Base-by-base conservation (phyloP, 2,113 vertebrate species). In the Mesembrinibis cayennensis region DNA sequence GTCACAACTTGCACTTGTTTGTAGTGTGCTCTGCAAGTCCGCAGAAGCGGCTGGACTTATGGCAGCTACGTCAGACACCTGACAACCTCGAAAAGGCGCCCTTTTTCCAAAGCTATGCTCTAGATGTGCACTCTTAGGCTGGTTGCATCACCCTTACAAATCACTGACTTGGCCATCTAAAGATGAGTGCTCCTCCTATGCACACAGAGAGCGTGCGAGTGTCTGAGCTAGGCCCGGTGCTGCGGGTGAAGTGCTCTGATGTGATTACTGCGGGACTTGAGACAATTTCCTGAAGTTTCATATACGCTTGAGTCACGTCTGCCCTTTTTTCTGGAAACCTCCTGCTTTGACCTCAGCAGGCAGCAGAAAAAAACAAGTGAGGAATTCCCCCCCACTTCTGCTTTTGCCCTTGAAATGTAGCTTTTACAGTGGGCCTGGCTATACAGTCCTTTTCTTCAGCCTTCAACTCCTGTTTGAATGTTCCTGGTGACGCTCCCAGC, bases 301-400 rank as follows among this genome's bases (percentile, higher is more conserved):
- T 5, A 25, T 16, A 58, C 2, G 1, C 45, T 70, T 95, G 87
- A 93, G 77, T 81, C 83, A 95, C 2, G 3, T 49, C 87, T 84
- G 84, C 90, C 69, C 81, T 91, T 93, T 91, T 69, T 72, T 87
- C 92, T 53, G 65, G 34, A 89, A 89, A 78, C 59, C 69, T 89
- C 93, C 66, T 58, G 65, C 76, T 78, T 26, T 70, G 84, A 89
- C 55, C 65, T 87, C 92, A 58, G 61, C 40, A 77, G 25, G 50
- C 2, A 67, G 67, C 69, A 73, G 59, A 52, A 66, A 49, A 93
- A 36, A 83, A 6, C 23, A 55, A 66, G 55, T 3, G 36, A 91
- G 53, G 70, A 87, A 62, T 73, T 6, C 20, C 13, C 9, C 6
- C 27, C 17, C 25, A 16, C 34, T 77, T 79, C 87, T 81, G 87